phyloP scores from a whole-genome alignment of 2,113 vertebrate genomes.

The Rynchops niger region DNA sequence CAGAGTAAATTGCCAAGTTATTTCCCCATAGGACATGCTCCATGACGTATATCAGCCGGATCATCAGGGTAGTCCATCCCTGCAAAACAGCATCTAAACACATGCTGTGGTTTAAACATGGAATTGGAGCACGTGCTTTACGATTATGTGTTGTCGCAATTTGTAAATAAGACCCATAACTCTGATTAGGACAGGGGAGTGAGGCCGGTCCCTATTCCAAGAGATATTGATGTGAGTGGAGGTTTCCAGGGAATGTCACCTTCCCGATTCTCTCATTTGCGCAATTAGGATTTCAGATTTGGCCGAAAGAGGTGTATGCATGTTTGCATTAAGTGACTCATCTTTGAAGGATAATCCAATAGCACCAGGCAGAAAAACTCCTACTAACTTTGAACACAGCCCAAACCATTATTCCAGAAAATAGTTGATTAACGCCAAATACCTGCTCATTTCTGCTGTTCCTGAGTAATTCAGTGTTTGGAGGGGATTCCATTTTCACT shows the following conservation, averaged over 20 bases:
- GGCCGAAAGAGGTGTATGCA: not conserved
- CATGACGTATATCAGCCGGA: not conserved
- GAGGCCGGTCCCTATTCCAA: not conserved
- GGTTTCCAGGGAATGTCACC: not conserved
- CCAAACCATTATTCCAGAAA: not conserved
- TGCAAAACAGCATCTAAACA: not conserved
- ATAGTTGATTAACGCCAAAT: not conserved
- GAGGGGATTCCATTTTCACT: not conserved
- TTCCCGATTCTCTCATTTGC: not conserved
- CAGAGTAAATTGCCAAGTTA: slow-evolving; percentile 1
- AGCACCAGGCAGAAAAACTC: not conserved
- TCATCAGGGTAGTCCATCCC: not conserved
- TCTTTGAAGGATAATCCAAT: not conserved
- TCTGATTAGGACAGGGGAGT: not conserved
- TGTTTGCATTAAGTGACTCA: not conserved
- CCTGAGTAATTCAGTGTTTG: not conserved
- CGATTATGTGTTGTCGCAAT: not conserved
- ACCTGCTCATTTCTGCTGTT: not conserved
- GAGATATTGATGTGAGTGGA: not conserved
- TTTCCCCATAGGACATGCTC: not conserved
- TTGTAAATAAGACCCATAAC: not conserved
- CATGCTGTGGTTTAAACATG: not conserved
- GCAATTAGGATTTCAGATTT: not conserved
- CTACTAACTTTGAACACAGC: not conserved
- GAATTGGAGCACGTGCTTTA: not conserved